These are phyloP conservation scores for Syngnathus rostellatus DNA, from an alignment of 2,797 vertebrate species.

Conservation along the genomic window DNA sequence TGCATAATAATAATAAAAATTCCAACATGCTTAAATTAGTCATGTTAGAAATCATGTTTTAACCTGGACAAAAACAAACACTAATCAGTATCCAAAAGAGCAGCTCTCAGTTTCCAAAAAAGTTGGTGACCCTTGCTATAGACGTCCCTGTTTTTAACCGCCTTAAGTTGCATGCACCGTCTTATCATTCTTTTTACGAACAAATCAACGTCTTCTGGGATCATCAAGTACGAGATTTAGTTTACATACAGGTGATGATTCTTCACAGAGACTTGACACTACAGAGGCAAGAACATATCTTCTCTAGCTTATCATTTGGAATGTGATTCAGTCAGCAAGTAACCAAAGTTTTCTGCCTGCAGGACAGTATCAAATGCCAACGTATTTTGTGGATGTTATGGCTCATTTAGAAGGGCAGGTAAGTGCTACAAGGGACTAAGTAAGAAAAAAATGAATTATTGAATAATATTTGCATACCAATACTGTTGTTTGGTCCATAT, in stretches of 20 bases:
- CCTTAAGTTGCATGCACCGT: conserved; percentile 24
- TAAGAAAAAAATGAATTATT: not conserved
- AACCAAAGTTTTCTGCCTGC: not conserved
- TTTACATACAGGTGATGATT: not conserved
- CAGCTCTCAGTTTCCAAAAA: no score
- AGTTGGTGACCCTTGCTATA: not conserved
- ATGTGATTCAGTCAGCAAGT: conserved; percentile 40
- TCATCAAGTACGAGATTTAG: conserved; percentile 3
- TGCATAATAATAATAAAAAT: no score
- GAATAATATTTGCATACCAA: not conserved
- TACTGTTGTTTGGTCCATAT: conserved; percentile 9
- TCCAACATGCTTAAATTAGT: no score
- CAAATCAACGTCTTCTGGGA: not conserved
- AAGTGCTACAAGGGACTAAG: not conserved
- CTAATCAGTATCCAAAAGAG: no score
- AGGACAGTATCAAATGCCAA: conserved; percentile 10
- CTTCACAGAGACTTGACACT: conserved; percentile 9
- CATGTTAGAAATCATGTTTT: no score
- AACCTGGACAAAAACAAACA: no score
- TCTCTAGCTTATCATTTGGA: conserved; percentile 35
- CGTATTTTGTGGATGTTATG: conserved; percentile 25
- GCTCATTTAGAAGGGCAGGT: conserved; percentile 34
- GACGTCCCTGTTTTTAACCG: conserved; percentile 19
- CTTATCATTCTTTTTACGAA: not conserved
- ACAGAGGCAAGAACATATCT: not conserved